A percentile compares a stretch with the other conserved stretches of the same genome.
phyloP scores from a whole-genome alignment of 2,888 invertebrate species.

The Anoplius nigerrimus region DNA sequence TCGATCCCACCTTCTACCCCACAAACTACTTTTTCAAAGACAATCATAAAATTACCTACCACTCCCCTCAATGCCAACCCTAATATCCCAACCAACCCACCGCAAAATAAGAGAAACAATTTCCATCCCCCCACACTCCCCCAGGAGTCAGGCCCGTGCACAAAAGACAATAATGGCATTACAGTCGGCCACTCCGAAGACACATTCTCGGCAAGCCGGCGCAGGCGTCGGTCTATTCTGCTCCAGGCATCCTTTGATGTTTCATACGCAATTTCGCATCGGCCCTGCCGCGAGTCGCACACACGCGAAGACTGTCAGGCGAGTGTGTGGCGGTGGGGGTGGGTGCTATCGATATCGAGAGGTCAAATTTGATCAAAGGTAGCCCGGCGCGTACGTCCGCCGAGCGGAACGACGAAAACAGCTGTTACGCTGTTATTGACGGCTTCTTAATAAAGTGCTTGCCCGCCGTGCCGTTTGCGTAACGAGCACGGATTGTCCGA shows the following conservation, averaged over 20 bases:
- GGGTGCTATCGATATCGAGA: conserved; percentile 20
- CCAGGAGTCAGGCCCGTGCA: too few species aligned
- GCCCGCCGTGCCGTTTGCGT: neutral
- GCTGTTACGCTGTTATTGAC: conserved; percentile 19
- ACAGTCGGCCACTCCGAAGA: too few species aligned
- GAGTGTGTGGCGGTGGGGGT: neutral
- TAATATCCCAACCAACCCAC: too few species aligned
- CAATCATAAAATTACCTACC: too few species aligned
- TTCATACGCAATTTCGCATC: conserved; percentile 19
- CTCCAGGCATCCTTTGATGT: conserved; percentile 8
- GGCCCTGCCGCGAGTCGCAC: neutral
- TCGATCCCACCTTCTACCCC: too few species aligned
- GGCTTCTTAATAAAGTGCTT: neutral
- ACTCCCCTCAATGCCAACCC: too few species aligned
- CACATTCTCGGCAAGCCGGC: too few species aligned
- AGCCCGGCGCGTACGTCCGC: neutral
- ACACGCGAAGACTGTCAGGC: neutral
- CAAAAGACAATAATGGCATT: too few species aligned
- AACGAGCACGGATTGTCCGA: neutral
- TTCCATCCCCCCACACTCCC: too few species aligned
- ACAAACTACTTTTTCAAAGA: too few species aligned
- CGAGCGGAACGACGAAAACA: conserved; percentile 22
- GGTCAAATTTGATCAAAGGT: conserved; percentile 39
- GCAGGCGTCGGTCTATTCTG: too few species aligned
- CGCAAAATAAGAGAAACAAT: too few species aligned